A percentile compares a stretch with the other conserved stretches of the same genome.
These are phyloP conservation scores for Synanceia verrucosa DNA, from an alignment of 2,797 vertebrate species.

Conservation along the genomic window DNA sequence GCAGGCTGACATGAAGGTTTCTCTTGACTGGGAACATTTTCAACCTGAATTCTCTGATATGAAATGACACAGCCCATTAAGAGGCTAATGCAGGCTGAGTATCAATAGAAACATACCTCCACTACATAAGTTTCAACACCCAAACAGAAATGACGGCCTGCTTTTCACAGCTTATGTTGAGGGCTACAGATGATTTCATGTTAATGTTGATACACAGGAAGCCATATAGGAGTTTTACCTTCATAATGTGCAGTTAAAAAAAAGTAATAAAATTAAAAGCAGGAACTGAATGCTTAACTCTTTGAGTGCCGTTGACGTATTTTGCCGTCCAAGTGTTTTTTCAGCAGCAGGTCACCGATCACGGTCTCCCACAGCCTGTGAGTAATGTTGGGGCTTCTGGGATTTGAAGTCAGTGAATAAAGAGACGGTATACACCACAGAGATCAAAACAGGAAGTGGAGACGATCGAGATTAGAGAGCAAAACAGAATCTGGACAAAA, in stretches of 20 bases:
- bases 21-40: constrained; percentile 39
- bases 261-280: background rate
- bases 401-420: no score
- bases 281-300: background rate
- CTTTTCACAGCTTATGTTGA: background rate
- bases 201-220: background rate
- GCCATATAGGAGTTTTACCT: background rate
- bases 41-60: constrained; percentile 29
- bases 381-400: no score
- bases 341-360: no score
- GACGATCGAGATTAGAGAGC: no score
- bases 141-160: accelerated
- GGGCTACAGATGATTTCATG: background rate
- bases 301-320: no score
- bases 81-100: background rate
- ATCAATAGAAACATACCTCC: background rate
- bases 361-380: no score
- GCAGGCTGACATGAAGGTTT: constrained; percentile 44
- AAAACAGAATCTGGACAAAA: no score
- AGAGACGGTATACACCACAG: no score
- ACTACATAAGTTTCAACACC: accelerated
- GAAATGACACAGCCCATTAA: constrained; percentile 49
- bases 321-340: no score
- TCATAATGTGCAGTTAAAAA: no score
- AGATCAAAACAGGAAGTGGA: no score